Base-by-base conservation (phyloP, 1,140 invertebrate genomes). In the Drosophila tsacasi region DNA sequence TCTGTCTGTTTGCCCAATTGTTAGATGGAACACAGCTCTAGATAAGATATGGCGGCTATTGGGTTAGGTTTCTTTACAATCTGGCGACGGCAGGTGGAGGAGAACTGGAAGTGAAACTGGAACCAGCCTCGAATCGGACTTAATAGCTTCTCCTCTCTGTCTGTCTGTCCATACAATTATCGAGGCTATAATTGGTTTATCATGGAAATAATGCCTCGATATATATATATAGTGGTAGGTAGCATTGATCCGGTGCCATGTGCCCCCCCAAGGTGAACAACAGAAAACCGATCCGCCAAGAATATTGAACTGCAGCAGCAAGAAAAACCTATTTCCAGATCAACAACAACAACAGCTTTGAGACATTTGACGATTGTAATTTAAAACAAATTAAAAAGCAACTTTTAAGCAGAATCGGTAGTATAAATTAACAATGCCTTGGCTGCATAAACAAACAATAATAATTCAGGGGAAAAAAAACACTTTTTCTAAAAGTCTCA, bases 111-210 rank as follows among this genome's bases (percentile, higher is more conserved):
- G 9, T 21, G 12, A 19, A 19, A 25, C 54, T 57, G 35, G 7
- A 17, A 17, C 13, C 23, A 46, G 13, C 67, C 67, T 68, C 63
- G 15, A 68, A 46, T 71, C 49, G 39, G 39, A 54, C 30, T 46
- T 54, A 66, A 69, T 35, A 49, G 17, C 23, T 65, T 27, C 42
- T 47, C 13, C 7, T 35, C 23, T 27, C 42, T 21, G 4, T 21
- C n/a, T 12, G n/a, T 42, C 50, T 62, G 73, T 32, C 58, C 62
- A 78, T 67, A 74, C 47, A 57, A 82, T 82, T 83, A 78, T 78
- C 79, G 17, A 21, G 65, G 74, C 15, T 59, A 63, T 79, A 82
- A 82, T 82, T 82, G 71, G 80, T 74, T 74, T 75, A 79, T 65
- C 58, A 74, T 52, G 63, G 76, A 74, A 54, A 39, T 62, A 37